Base-by-base conservation (phyloP, 64 coral and sea anemone species). In the Pachyseris speciosa region DNA sequence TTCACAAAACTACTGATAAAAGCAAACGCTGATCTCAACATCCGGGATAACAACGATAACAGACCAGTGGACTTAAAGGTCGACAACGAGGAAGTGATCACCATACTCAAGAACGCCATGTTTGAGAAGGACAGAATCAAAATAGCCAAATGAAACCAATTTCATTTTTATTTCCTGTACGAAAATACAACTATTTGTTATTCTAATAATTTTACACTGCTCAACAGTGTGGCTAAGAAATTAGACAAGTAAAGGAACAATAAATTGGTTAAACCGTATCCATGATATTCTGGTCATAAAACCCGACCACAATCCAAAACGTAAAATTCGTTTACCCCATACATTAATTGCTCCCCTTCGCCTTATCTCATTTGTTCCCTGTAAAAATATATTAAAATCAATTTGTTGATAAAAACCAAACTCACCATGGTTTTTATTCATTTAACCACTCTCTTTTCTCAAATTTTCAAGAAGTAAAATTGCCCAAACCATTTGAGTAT, bases 1-100 rank as follows among this genome's bases (percentile, higher is more conserved):
- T 86, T 86, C 22, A 67, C 67, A 42, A 70, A 86, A 25, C 25
- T 86, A 15, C 40, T 86, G 24, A 19, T 86, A 4, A 72, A 69
- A 55, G 83, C 83, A 22, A 72, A 72, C 9, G 83, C 83, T 32
- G 83, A 86, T 37, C 83, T 72, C 12, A 69, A 33, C 47, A 69
- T 69, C 63, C 42, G 47, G 48, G 83, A 86, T 43, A 67, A 13
- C 11, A 34, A 27, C 15, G 83, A 47, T 0, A 69, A 86, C 6
- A 64, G 63, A 70, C 63, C 83, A 33, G 42, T 86, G 33, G 83
- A 86, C 41, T 49, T 86, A 8, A 51, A 67, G 83, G 32, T 20
- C 10, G 38, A 69, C 33, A 70, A 68, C 41, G 83, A 86, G 1
- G 67, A 81, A 24, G 77, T 81, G 1, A 61, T 40, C 8, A 81